Percentiles rank a stretch among this genome's conserved stretches.
These are phyloP conservation scores for Peromyscus eremicus DNA, from an alignment of 2,797 vertebrate genomes.

Conservation along the genomic window DNA sequence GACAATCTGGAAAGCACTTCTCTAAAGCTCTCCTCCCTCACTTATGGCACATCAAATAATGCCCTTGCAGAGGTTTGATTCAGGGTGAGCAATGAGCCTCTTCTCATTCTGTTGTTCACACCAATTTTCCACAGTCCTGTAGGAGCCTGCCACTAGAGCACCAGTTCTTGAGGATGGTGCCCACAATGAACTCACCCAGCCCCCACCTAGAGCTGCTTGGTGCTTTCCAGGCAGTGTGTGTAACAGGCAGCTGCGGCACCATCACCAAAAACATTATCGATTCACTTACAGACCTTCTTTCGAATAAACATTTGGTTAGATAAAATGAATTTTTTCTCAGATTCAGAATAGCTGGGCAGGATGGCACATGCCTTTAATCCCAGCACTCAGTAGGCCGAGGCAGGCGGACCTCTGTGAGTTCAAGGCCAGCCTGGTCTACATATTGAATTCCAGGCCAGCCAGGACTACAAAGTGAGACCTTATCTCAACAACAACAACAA, in stretches of 20 bases:
- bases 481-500: neutral
- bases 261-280: neutral
- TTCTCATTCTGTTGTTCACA: neutral
- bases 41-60: neutral
- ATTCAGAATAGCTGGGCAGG: neutral
- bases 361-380: neutral
- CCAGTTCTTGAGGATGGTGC: neutral
- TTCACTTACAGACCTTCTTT: conserved; percentile 33
- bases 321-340: neutral
- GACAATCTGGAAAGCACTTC: neutral
- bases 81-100: neutral
- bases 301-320: neutral
- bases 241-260: neutral
- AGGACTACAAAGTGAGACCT: neutral
- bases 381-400: neutral
- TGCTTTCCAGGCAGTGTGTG: neutral
- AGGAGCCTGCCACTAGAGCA: neutral
- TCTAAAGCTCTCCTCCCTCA: conserved; percentile 15
- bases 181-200: neutral
- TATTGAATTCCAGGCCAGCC: neutral
- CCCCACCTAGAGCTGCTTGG: neutral
- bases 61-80: neutral
- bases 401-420: neutral
- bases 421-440: neutral
- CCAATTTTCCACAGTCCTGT: neutral